A percentile compares a stretch with the other conserved stretches of the same genome.
Evolutionary conservation across 2,888 invertebrate species (phyloP).

Genomic region (Acanthococcus lagerstroemiae): DNA sequence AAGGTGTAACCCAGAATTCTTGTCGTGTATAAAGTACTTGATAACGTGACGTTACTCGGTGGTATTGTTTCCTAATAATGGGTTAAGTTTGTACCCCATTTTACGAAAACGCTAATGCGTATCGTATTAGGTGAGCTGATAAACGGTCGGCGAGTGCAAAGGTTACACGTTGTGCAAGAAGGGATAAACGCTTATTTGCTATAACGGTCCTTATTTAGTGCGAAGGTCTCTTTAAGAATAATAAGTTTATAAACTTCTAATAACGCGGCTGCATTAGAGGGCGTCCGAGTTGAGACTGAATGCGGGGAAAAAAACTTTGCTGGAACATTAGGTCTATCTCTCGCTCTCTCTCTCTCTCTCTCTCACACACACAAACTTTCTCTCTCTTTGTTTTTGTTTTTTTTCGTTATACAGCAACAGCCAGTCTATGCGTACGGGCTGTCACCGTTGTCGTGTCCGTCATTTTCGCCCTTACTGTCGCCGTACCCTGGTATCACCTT

Average conservation of each 20-base stretch:
- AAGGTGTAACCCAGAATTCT: background rate
- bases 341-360: too few relatives aligned
- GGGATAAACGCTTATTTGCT: background rate
- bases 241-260: background rate
- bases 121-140: conserved; percentile 4
- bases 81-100: background rate
- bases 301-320: too few relatives aligned
- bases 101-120: background rate
- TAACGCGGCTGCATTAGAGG: too few relatives aligned
- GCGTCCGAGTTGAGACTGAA: too few relatives aligned
- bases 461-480: too few relatives aligned
- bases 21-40: background rate
- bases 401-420: too few relatives aligned
- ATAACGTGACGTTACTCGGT: background rate
- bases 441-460: too few relatives aligned
- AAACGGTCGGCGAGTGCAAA: background rate
- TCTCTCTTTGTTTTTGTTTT: too few relatives aligned
- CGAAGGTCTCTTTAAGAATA: background rate
- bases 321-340: too few relatives aligned
- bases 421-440: too few relatives aligned
- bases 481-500: too few relatives aligned
- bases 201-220: background rate
- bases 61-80: background rate
- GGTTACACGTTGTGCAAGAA: background rate
- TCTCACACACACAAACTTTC: too few relatives aligned